These are phyloP conservation scores for Oncorhynchus clarkii DNA, from an alignment of 2,113 vertebrate species.

Conservation along the genomic window DNA sequence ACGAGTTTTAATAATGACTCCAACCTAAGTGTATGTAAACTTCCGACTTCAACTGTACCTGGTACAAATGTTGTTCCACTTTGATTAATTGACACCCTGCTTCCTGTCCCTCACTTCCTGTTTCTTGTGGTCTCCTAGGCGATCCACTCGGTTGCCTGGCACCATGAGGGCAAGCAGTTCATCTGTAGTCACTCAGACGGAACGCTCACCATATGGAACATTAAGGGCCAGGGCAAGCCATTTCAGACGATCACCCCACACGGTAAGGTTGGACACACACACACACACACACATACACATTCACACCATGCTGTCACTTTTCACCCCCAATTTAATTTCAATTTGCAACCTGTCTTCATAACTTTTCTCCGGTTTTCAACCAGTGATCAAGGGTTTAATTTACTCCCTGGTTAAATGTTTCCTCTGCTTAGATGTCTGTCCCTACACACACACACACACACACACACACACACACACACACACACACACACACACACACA, in stretches of 20 bases:
- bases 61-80: not conserved
- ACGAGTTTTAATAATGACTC: too few relatives aligned
- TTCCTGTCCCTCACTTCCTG: not conserved
- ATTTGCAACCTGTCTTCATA: not conserved
- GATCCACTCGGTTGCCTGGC: constrained; percentile 98
- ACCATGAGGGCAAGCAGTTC: constrained; percentile 98
- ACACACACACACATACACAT: not conserved
- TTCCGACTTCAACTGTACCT: not conserved
- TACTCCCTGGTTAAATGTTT: too few relatives aligned
- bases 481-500: too few relatives aligned
- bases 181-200: constrained; percentile 99
- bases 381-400: not conserved
- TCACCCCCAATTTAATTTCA: not conserved
- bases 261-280: constrained; percentile 74
- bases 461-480: too few relatives aligned
- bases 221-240: constrained; percentile 89
- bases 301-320: not conserved
- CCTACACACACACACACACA: not conserved
- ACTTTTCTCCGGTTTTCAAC: not conserved
- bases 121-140: constrained; percentile 76
- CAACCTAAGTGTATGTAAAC: too few relatives aligned
- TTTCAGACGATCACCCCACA: constrained; percentile 97
- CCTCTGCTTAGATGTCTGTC: not conserved
- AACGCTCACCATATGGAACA: constrained; percentile 96
- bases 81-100: not conserved